Evolutionary conservation across 2,113 vertebrate species (phyloP).

Genomic region (Aptenodytes forsteri): DNA sequence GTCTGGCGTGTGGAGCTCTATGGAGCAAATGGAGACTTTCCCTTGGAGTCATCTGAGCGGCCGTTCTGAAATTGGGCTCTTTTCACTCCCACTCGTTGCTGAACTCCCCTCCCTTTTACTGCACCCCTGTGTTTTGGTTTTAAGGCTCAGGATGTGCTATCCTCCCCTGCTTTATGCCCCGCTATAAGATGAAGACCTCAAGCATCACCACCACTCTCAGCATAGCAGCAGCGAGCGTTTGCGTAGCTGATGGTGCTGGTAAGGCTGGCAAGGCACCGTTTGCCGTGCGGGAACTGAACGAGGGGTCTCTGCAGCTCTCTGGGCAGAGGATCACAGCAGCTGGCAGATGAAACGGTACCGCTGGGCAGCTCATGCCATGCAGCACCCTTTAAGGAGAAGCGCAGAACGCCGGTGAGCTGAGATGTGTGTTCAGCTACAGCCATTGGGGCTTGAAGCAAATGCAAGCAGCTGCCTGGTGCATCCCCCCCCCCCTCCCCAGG

Average conservation of each 20-base stretch:
- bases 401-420: fast-evolving
- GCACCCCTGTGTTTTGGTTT: neutral
- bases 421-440: neutral
- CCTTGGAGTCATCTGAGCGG: neutral
- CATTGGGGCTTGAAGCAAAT: neutral
- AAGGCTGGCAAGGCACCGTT: neutral
- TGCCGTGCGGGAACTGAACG: fast-evolving
- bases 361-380: neutral
- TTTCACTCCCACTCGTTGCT: neutral
- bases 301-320: neutral
- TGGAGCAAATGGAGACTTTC: neutral
- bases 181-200: fast-evolving
- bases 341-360: fast-evolving
- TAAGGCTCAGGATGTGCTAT: neutral
- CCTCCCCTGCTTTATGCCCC: neutral
- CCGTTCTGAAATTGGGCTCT: neutral
- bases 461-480: neutral
- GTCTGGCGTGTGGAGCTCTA: fast-evolving
- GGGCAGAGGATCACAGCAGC: neutral
- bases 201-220: neutral
- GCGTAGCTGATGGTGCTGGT: neutral
- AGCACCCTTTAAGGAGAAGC: neutral
- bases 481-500: neutral
- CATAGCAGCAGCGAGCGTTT: neutral
- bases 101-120: neutral